These are phyloP conservation scores for Ptychobarbus kaznakovi DNA, from an alignment of 2,797 vertebrate species.

Conservation along the genomic window DNA sequence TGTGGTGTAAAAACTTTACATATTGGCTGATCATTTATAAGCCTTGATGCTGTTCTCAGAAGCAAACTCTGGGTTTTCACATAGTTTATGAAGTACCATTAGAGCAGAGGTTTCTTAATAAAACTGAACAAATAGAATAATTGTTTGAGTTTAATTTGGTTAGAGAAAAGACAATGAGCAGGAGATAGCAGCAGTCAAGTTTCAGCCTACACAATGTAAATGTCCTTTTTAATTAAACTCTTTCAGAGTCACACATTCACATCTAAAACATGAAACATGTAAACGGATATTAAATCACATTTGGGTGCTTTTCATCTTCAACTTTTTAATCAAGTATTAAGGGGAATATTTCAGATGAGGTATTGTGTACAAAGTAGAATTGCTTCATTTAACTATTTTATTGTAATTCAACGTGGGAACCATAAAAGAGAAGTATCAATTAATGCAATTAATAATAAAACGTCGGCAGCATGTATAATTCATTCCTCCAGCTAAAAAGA, in stretches of 20 bases:
- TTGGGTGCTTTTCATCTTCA: conserved; percentile 16
- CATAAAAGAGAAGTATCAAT: conserved; percentile 37
- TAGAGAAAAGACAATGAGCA: conserved; percentile 2
- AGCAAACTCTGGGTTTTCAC: conserved; percentile 25
- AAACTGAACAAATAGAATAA: conserved; percentile 51
- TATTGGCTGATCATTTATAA: neutral
- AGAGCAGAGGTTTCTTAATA: conserved; percentile 51
- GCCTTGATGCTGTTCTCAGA: neutral
- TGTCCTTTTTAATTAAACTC: conserved; percentile 52
- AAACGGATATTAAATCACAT: conserved; percentile 1
- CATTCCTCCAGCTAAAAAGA: conserved; percentile 11
- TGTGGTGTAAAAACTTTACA: neutral
- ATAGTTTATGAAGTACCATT: neutral
- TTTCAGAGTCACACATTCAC: neutral
- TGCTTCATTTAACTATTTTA: conserved; percentile 18
- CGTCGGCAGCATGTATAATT: neutral
- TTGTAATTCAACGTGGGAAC: conserved; percentile 12
- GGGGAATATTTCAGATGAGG: conserved; percentile 19
- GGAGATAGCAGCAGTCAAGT: conserved; percentile 32
- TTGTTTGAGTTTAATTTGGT: conserved; percentile 60
- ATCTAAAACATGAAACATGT: conserved; percentile 26
- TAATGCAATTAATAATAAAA: conserved; percentile 38
- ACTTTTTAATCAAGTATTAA: conserved; percentile 33
- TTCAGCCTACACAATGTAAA: conserved; percentile 26
- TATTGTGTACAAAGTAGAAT: conserved; percentile 31